Conservation (phyloP, 2,888 invertebrate species). For the Axea sp. region DNA sequence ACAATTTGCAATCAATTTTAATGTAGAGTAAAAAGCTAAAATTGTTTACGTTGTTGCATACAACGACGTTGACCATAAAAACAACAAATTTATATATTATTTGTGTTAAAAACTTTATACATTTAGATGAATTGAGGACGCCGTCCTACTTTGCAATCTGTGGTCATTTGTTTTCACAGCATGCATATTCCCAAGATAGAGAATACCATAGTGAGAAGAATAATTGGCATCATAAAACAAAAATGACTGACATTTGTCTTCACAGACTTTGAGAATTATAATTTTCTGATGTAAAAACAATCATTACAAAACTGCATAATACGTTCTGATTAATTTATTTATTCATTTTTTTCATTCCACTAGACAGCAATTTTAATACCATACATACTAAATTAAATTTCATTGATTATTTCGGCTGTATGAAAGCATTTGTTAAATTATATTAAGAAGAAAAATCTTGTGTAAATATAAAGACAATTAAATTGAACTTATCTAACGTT, state of each 20-base stretch:
- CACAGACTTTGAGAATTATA: conserved; percentile 19
- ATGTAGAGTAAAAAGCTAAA: conserved; percentile 1
- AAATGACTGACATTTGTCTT: conserved; percentile 48
- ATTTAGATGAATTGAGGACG: conserved; percentile 45
- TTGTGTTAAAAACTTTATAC: conserved; percentile 32
- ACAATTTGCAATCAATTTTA: no score
- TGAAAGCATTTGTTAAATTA: no score
- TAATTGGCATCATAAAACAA: conserved; percentile 54
- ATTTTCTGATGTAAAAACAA: conserved; percentile 25
- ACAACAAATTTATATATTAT: conserved; percentile 36
- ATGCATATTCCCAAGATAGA: conserved; percentile 56
- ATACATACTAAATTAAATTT: no score
- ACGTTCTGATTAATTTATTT: conserved; percentile 15
- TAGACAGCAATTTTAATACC: no score
- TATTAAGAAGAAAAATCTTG: no score
- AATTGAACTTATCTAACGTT: no score
- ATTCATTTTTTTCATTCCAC: neutral
- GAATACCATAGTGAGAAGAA: conserved; percentile 53
- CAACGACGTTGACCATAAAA: conserved; percentile 8
- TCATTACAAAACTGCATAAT: neutral
- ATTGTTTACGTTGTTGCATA: conserved; percentile 7
- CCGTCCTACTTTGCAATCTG: conserved; percentile 51
- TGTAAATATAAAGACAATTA: no score
- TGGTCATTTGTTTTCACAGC: conserved; percentile 57
- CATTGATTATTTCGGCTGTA: no score